Percentiles rank a stretch among this genome's conserved stretches.
phyloP scores from a whole-genome alignment of 2,888 invertebrate genomes.

The Diplolepis rosae region DNA sequence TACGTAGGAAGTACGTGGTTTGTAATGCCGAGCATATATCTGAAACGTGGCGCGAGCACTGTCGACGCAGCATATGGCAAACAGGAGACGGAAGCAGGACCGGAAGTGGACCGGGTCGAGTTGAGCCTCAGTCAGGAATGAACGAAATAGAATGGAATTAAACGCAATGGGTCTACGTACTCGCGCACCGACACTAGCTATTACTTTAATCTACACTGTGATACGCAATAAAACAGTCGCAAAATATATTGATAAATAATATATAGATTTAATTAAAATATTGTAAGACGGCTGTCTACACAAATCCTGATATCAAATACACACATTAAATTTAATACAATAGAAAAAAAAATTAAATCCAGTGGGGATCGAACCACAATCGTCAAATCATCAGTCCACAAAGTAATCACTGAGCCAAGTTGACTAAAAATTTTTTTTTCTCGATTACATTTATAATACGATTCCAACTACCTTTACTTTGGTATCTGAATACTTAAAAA shows the following conservation, averaged over 20 bases:
- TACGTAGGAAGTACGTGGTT: conserved; percentile 33
- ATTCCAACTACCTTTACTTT: too few species aligned
- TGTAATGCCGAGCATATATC: conserved; percentile 15
- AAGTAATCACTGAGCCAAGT: too few species aligned
- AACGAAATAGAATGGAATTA: conserved; percentile 28
- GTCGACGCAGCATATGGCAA: conserved; percentile 38
- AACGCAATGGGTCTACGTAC: conserved; percentile 28
- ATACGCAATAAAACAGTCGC: not conserved
- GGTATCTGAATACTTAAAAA: too few species aligned
- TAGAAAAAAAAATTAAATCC: not conserved
- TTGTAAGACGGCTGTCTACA: too few species aligned
- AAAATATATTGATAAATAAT: not conserved
- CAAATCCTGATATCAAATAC: too few species aligned
- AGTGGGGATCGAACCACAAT: not conserved
- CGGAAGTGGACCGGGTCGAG: conserved; percentile 35
- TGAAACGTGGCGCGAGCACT: conserved; percentile 25
- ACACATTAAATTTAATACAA: too few species aligned
- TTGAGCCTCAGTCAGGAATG: conserved; percentile 28
- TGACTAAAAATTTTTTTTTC: not conserved
- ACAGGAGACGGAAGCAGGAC: conserved; percentile 46
- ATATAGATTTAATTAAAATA: not conserved
- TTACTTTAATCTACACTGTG: conserved; percentile 12
- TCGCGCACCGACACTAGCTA: conserved; percentile 13
- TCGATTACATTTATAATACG: too few species aligned
- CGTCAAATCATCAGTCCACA: not conserved